Percentiles rank a stretch among this genome's conserved stretches.
These are phyloP conservation scores for Rhabdomys dilectus DNA, from an alignment of 2,113 vertebrate species.

Conservation along the genomic window DNA sequence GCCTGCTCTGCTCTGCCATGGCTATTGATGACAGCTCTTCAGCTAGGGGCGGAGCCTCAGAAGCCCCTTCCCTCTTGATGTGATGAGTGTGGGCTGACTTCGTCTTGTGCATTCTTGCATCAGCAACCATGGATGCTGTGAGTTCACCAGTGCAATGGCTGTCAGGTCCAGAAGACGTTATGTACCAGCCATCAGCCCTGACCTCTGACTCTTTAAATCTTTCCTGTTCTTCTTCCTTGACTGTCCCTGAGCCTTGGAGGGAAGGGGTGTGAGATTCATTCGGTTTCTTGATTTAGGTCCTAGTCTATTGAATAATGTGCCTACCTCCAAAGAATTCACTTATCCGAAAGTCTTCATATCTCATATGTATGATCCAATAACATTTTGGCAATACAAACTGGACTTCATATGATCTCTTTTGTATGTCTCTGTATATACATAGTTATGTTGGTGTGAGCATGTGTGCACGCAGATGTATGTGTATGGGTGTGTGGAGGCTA, in stretches of 20 bases:
- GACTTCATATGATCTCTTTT: not conserved
- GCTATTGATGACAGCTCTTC: not conserved
- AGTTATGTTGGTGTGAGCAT: not conserved
- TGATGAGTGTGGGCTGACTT: not conserved
- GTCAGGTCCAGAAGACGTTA: not conserved
- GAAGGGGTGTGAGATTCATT: not conserved
- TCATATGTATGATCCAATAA: not conserved
- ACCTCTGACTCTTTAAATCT: not conserved
- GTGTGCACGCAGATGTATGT: no score
- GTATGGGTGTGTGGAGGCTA: not conserved
- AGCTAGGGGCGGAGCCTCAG: not conserved
- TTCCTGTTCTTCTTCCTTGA: not conserved
- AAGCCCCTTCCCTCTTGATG: not conserved
- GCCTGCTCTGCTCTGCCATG: accelerated
- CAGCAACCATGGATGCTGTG: not conserved
- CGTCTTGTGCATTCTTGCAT: not conserved
- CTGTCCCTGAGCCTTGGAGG: not conserved
- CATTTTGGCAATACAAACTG: not conserved
- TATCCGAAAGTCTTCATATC: not conserved
- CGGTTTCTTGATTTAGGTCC: not conserved
- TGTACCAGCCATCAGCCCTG: not conserved
- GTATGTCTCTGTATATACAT: not conserved
- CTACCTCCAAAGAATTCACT: not conserved
- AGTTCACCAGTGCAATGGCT: no score
- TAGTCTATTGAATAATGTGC: not conserved